These are phyloP conservation scores for Falco punctatus DNA, from an alignment of 2,113 vertebrate species.

Conservation along the genomic window DNA sequence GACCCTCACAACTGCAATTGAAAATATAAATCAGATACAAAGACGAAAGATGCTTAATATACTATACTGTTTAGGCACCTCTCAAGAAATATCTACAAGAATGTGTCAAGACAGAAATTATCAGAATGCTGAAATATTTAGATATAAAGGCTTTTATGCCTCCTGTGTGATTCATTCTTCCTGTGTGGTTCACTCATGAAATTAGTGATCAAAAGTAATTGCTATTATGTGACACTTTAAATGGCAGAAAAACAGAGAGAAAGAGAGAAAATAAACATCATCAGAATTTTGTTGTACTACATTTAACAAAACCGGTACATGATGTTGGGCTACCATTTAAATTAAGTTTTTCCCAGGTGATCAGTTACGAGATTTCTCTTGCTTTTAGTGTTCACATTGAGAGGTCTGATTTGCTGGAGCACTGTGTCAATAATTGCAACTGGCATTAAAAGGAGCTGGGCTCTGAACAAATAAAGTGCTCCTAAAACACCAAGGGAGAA, in stretches of 20 bases:
- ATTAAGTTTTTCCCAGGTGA: background rate
- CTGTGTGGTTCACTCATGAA: background rate
- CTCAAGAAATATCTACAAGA: background rate
- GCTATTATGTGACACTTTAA: background rate
- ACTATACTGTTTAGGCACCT: background rate
- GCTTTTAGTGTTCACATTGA: background rate
- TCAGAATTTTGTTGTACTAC: rapidly evolving
- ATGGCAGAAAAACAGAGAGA: background rate
- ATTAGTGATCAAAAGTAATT: background rate
- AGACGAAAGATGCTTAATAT: background rate
- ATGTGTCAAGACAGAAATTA: background rate
- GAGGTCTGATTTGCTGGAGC: background rate
- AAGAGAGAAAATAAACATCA: background rate
- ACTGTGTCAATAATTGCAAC: background rate
- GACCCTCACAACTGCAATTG: background rate
- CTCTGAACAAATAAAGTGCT: background rate
- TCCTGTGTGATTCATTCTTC: background rate
- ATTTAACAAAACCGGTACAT: background rate
- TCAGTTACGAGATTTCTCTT: background rate
- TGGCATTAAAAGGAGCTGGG: background rate
- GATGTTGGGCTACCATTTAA: background rate
- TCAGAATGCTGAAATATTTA: background rate
- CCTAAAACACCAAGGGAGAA: background rate
- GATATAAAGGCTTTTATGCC: background rate
- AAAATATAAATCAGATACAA: background rate